A percentile compares a stretch with the other conserved stretches of the same genome.
phyloP scores from a whole-genome alignment of 2,888 invertebrate species.

The Meteorus colon region DNA sequence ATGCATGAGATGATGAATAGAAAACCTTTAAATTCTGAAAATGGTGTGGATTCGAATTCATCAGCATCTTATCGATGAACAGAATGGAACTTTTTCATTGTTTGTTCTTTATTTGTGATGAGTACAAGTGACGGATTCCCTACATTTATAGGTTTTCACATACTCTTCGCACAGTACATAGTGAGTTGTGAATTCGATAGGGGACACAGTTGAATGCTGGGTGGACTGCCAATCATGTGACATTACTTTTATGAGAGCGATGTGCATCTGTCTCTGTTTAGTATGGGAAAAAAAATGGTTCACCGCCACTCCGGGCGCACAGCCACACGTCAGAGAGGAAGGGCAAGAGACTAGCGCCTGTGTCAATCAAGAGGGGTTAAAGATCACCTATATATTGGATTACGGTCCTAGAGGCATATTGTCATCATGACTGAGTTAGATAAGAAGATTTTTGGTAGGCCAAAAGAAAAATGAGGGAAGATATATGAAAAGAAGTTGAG shows the following conservation, averaged over 20 bases:
- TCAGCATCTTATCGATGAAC: not conserved
- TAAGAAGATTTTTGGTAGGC: constrained; percentile 36
- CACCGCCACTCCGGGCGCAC: constrained; percentile 31
- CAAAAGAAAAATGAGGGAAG: constrained; percentile 30
- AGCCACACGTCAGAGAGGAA: constrained; percentile 34
- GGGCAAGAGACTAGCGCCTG: constrained; percentile 30
- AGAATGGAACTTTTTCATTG: not conserved
- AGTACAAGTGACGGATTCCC: not conserved
- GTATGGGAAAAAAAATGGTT: constrained; percentile 16
- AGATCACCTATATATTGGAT: constrained; percentile 62
- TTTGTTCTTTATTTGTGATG: not conserved
- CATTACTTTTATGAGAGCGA: constrained; percentile 31
- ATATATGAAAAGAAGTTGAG: constrained; percentile 3
- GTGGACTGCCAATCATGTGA: constrained; percentile 56
- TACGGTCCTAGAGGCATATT: constrained; percentile 57
- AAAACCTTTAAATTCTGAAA: too few species aligned
- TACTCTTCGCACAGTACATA: not conserved
- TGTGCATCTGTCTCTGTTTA: not conserved
- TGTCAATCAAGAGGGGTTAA: constrained; percentile 50
- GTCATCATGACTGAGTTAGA: constrained; percentile 46
- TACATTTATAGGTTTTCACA: not conserved
- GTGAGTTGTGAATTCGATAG: not conserved
- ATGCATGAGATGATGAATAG: too few species aligned
- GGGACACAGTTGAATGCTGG: constrained; percentile 30
- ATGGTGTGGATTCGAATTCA: too few species aligned